Conservation (phyloP, 2,113 vertebrate species). For the Phrynosoma blainvillii region DNA sequence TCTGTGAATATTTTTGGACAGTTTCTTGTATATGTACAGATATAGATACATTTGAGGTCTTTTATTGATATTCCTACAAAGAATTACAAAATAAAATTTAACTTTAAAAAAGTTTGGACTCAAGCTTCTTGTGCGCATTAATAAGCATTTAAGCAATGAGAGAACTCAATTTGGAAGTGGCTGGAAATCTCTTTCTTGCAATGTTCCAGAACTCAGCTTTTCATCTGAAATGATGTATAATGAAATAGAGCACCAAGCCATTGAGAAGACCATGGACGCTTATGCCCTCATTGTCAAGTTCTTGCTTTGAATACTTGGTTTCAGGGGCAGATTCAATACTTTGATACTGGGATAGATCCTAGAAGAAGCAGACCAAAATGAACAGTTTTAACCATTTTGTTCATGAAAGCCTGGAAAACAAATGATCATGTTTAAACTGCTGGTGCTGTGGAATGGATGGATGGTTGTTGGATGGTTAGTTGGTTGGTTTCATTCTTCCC, state of each 20-base stretch:
- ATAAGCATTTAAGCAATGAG: not conserved
- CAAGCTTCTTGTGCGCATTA: not conserved
- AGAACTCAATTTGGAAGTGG: not conserved
- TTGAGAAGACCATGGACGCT: not conserved
- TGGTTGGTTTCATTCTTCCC: too few relatives aligned
- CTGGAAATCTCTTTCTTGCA: not conserved
- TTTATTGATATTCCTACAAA: slow-evolving; percentile 86
- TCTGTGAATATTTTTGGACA: slow-evolving; percentile 85
- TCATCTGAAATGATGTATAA: fast-evolving
- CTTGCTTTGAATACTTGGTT: not conserved
- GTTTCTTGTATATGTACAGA: slow-evolving; percentile 85
- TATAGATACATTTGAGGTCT: slow-evolving; percentile 83
- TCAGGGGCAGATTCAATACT: too few relatives aligned
- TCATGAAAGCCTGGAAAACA: too few relatives aligned
- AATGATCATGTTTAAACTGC: too few relatives aligned
- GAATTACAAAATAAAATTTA: slow-evolving; percentile 83
- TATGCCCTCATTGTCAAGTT: not conserved
- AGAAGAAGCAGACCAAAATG: too few relatives aligned
- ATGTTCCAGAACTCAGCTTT: not conserved
- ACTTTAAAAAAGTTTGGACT: slow-evolving; percentile 81
- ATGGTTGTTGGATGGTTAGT: too few relatives aligned
- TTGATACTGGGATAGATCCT: too few relatives aligned
- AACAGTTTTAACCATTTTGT: too few relatives aligned
- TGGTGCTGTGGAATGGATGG: too few relatives aligned
- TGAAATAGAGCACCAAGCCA: not conserved